Base-by-base conservation (phyloP, 2,888 invertebrate species). In the Ischnus inquisitorius region DNA sequence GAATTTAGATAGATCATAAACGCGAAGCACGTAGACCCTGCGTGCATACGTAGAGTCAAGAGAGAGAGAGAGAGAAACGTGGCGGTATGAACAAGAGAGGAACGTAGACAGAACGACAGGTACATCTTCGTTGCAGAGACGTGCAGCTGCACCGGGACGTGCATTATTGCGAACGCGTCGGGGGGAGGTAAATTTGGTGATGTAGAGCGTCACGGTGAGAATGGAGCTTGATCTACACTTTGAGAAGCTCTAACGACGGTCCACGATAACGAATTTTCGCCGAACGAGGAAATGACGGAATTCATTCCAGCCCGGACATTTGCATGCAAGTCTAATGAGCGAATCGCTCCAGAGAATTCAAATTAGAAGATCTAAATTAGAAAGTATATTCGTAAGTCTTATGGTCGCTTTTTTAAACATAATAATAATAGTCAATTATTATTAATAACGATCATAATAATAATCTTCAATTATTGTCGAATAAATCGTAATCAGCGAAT, bases 1-100 rank as follows among this genome's bases (percentile, higher is more conserved):
- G 68, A 77, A 77, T 77, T 77, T 77, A 77, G 77, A 77, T 77
- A 16, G 77, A 68, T 77, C 43, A 68, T 77, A 68, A 68, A 68
- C 43, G 77, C 67, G 28, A 68, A 67, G 67, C 67, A 77, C 77
- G 67, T 77, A 75, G 57, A 14, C 28, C 2, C 16, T 25, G 16
- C 54, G 71, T 46, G 67, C 48, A 46, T 64, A 46, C 34, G 28
- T 16, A 34, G 34, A 34, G 46, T 14, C 1, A 28, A 68, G 68
- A 8, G 48, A n/a, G 41, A 14, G 16, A 28, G 60, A 16, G 41
- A 10, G 19, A 25, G 57, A 60, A 16, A 12, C 22, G 62, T 10
- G 8, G 28, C n/a, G 25, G 51, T 48, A 39, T 75, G 62, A 46
- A 48, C 14, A 39, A 22, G 57, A 57, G 41, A 22, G 57, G 39